These are phyloP conservation scores for Lepisosteus oculatus DNA, from an alignment of 2,113 vertebrate species.

Conservation along the genomic window DNA sequence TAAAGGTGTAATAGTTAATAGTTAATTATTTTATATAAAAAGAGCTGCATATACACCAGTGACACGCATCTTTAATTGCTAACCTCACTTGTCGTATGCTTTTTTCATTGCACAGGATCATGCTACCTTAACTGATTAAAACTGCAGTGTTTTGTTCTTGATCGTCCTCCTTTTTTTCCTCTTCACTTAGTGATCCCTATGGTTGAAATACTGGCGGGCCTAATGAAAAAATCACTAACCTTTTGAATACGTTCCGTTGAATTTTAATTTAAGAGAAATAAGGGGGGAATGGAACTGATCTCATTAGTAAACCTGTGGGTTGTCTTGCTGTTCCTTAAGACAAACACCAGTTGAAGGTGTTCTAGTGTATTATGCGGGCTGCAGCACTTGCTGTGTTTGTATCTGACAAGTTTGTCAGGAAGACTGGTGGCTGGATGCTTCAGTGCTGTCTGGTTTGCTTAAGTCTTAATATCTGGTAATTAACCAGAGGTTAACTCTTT, in stretches of 20 bases:
- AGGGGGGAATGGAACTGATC: constrained; percentile 64
- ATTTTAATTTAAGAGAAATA: constrained; percentile 73
- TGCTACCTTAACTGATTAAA: constrained; percentile 32
- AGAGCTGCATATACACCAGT: background rate
- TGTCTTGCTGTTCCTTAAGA: constrained; percentile 92
- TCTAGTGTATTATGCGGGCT: constrained; percentile 1
- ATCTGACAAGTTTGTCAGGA: constrained; percentile 20
- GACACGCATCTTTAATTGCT: constrained; percentile 46
- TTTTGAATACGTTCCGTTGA: constrained; percentile 57
- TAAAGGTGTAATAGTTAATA: constrained; percentile 43
- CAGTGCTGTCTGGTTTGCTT: background rate
- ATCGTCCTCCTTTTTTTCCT: background rate
- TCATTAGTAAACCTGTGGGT: constrained; percentile 70
- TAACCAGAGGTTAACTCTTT: background rate
- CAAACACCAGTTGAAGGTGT: constrained; percentile 77
- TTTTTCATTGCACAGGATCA: background rate
- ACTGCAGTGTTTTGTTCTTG: constrained; percentile 32
- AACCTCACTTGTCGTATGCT: constrained; percentile 4
- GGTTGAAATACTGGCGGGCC: constrained; percentile 84
- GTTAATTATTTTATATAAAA: constrained; percentile 3
- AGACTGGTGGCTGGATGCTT: constrained; percentile 23
- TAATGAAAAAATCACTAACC: constrained; percentile 72
- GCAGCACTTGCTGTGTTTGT: constrained; percentile 13
- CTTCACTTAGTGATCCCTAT: constrained; percentile 79
- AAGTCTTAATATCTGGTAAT: background rate